Conservation (phyloP, 2,888 invertebrate species). For the Clistopyga incitator region DNA sequence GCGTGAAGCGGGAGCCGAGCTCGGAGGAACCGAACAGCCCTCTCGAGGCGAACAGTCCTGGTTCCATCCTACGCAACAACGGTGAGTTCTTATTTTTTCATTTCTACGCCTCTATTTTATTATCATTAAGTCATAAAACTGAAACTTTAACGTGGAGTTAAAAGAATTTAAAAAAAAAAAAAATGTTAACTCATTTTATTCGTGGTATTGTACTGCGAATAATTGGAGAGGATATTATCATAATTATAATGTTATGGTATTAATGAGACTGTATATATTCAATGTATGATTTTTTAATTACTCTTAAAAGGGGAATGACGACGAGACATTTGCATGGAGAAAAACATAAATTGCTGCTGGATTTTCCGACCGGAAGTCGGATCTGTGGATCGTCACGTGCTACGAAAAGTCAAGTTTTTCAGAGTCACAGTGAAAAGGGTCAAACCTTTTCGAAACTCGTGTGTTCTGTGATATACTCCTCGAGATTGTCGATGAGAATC, state of each 20-base stretch:
- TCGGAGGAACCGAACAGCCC: slow-evolving; percentile 82
- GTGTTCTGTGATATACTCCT: too few relatives aligned
- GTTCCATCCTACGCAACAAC: slow-evolving; percentile 83
- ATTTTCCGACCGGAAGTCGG: too few relatives aligned
- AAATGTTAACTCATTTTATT: neutral
- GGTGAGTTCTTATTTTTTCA: slow-evolving; percentile 77
- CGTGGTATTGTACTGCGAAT: neutral
- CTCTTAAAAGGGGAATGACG: neutral
- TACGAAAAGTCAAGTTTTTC: too few relatives aligned
- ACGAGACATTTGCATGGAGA: too few relatives aligned
- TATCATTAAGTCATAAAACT: neutral
- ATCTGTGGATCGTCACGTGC: too few relatives aligned
- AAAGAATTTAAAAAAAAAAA: too few relatives aligned
- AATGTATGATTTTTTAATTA: neutral
- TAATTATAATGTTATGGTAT: neutral
- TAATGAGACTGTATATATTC: neutral
- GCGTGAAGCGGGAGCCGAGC: slow-evolving; percentile 82
- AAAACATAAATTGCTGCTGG: too few relatives aligned
- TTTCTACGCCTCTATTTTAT: neutral
- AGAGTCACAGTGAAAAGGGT: too few relatives aligned
- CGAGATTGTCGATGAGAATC: too few relatives aligned
- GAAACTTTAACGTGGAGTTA: neutral
- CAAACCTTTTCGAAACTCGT: too few relatives aligned
- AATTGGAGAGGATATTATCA: neutral
- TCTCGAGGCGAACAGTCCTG: slow-evolving; percentile 83